Percentiles rank a stretch among this genome's conserved stretches.
Conservation (phyloP, 2,797 vertebrate species). For the Myotis findleyi region DNA sequence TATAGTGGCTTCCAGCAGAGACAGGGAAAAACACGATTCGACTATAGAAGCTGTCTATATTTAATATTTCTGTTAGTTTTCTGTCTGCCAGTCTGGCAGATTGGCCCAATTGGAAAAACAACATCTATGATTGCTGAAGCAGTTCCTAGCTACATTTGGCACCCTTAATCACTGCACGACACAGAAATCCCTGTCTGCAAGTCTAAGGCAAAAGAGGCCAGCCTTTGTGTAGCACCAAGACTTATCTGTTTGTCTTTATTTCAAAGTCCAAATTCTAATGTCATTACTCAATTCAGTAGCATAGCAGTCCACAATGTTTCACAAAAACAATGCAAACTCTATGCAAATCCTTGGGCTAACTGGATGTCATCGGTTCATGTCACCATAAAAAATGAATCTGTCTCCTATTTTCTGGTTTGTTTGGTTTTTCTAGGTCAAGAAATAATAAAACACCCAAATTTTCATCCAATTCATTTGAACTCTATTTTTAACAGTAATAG, state of each 20-base stretch:
- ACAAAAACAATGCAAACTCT: slow-evolving; percentile 78
- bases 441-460: neutral
- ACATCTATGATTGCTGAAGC: slow-evolving; percentile 73
- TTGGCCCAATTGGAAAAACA: slow-evolving; percentile 82
- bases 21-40: slow-evolving; percentile 73
- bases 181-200: slow-evolving; percentile 74
- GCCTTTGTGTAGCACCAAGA: slow-evolving; percentile 75
- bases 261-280: slow-evolving; percentile 74
- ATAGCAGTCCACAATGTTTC: slow-evolving; percentile 66
- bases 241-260: slow-evolving; percentile 81
- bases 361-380: slow-evolving; percentile 48
- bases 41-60: slow-evolving; percentile 78
- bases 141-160: slow-evolving; percentile 74
- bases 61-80: slow-evolving; percentile 81
- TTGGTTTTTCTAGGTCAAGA: slow-evolving; percentile 75
- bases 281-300: slow-evolving; percentile 68
- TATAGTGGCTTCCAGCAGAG: slow-evolving; percentile 67
- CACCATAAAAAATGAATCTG: slow-evolving; percentile 62
- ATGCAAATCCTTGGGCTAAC: slow-evolving; percentile 68
- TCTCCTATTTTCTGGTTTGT: slow-evolving; percentile 73
- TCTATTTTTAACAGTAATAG: slow-evolving; percentile 29
- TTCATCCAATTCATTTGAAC: slow-evolving; percentile 42
- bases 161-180: slow-evolving; percentile 71
- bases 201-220: slow-evolving; percentile 74
- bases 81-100: slow-evolving; percentile 81